These are phyloP conservation scores for Heterochromis multidens DNA, from an alignment of 2,113 vertebrate species.

Conservation along the genomic window DNA sequence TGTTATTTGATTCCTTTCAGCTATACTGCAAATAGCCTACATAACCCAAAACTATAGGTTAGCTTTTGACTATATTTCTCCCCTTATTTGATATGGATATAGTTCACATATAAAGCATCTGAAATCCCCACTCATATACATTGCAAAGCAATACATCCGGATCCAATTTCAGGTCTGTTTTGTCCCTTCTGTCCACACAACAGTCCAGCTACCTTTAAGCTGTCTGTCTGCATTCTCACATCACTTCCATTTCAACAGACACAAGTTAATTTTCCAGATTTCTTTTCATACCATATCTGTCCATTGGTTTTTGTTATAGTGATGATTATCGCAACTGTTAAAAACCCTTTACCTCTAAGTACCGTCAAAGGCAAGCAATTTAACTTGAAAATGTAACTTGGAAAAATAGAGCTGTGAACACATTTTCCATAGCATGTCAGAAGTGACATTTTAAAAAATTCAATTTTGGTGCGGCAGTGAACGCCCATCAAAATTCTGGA, in stretches of 20 bases:
- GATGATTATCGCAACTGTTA: background rate
- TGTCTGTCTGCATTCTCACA: conserved; percentile 4
- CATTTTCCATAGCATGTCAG: conserved; percentile 10
- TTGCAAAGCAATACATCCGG: background rate
- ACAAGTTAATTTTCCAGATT: background rate
- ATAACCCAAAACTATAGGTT: background rate
- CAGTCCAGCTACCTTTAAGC: background rate
- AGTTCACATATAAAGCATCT: background rate
- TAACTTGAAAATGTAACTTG: background rate
- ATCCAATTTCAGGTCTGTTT: background rate
- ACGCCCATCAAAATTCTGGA: background rate
- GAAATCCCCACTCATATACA: background rate
- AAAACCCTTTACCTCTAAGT: conserved; percentile 5
- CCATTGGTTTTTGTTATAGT: conserved; percentile 10
- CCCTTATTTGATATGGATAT: background rate
- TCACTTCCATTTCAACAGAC: background rate
- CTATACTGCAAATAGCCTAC: background rate
- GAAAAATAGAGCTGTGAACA: background rate
- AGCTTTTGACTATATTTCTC: background rate
- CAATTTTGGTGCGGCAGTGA: background rate
- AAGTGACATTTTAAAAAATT: background rate
- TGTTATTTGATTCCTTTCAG: too few species aligned
- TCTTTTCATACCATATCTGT: background rate
- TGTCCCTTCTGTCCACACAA: background rate
- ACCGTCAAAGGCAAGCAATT: conserved; percentile 2